Conservation (phyloP, 2,113 vertebrate genomes). For the Pardalotus punctatus region DNA sequence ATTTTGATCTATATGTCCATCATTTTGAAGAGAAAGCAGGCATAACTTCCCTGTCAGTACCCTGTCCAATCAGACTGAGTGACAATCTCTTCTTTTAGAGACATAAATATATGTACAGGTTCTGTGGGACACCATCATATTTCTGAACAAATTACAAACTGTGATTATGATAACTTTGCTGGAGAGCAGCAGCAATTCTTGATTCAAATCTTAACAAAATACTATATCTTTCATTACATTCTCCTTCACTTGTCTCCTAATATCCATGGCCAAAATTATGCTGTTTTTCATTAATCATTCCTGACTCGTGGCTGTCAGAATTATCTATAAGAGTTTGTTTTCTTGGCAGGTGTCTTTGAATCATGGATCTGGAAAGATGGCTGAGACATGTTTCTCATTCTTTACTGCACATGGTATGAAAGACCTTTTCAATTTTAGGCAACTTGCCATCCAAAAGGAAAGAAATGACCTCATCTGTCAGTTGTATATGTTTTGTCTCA, state of each 20-base stretch:
- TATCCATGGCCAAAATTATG: background rate
- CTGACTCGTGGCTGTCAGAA: background rate
- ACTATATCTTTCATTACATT: background rate
- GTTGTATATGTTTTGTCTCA: background rate
- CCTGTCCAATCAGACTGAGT: background rate
- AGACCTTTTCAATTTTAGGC: background rate
- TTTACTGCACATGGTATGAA: background rate
- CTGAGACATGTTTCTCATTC: background rate
- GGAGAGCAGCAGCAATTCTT: background rate
- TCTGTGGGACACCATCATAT: background rate
- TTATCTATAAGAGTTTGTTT: background rate
- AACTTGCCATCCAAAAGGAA: background rate
- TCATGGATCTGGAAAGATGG: background rate
- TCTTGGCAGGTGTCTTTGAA: background rate
- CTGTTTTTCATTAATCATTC: background rate
- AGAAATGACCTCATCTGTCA: background rate
- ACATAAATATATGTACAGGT: background rate
- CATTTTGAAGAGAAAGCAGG: background rate
- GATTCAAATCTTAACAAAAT: background rate
- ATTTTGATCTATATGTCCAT: background rate
- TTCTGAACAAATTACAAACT: background rate
- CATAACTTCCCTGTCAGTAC: background rate
- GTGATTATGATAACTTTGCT: background rate
- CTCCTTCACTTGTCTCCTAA: background rate
- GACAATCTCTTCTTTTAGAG: background rate